These are phyloP conservation scores for Diceros bicornis DNA, from an alignment of 2,797 vertebrate species.

Conservation along the genomic window DNA sequence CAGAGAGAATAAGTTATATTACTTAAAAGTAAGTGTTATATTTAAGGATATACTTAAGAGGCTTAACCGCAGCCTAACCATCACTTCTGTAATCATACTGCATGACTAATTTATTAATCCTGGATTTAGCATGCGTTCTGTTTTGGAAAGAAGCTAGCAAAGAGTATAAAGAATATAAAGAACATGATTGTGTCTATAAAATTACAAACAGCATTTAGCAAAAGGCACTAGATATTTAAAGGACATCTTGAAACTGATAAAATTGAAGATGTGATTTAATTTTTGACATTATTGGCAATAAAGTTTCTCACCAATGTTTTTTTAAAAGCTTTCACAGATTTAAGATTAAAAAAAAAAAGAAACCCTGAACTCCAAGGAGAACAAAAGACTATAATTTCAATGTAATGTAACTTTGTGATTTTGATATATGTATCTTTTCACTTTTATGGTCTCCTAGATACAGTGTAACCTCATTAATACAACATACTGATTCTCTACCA, in stretches of 20 bases:
- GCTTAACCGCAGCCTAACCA: background rate
- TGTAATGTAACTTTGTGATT: background rate
- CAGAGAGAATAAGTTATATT: background rate
- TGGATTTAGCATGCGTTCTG: background rate
- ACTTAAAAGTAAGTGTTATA: constrained; percentile 50
- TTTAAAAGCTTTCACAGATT: background rate
- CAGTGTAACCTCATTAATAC: background rate
- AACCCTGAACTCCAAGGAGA: background rate
- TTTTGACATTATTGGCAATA: constrained; percentile 26
- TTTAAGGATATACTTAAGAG: background rate
- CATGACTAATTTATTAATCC: constrained; percentile 26
- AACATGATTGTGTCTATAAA: background rate
- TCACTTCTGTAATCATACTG: background rate
- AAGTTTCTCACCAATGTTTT: constrained; percentile 5
- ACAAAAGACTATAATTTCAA: constrained; percentile 5
- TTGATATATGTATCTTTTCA: background rate
- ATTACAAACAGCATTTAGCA: background rate
- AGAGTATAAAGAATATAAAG: constrained; percentile 35
- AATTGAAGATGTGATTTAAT: constrained; percentile 7
- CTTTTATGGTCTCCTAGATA: background rate
- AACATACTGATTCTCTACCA: background rate
- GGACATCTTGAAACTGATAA: background rate
- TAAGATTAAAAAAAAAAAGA: background rate
- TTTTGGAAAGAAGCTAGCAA: constrained; percentile 38
- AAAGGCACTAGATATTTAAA: constrained; percentile 5